phyloP scores from a whole-genome alignment of 2,113 vertebrate genomes.

The Phylloscopus trochiloides region DNA sequence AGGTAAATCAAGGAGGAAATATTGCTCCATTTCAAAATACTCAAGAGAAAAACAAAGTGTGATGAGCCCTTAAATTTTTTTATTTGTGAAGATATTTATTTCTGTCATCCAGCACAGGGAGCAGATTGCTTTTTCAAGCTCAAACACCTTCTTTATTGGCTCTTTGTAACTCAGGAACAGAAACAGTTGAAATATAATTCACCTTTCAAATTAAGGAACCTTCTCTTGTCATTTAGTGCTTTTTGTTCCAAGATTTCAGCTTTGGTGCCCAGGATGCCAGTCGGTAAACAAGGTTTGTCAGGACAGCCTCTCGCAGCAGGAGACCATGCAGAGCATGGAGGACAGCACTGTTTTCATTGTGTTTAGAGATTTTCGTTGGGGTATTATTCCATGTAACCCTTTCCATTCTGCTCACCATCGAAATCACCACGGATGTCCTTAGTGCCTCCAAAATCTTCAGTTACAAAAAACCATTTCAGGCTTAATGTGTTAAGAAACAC shows the following conservation, averaged over 20 bases:
- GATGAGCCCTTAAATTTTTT: background rate
- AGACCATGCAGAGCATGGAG: background rate
- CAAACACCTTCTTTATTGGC: background rate
- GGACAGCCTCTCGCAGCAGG: background rate
- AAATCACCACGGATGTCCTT: background rate
- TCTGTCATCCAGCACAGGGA: background rate
- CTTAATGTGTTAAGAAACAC: background rate
- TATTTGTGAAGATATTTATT: background rate
- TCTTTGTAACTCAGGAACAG: background rate
- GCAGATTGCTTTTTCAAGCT: constrained; percentile 1
- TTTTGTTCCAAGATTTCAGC: background rate
- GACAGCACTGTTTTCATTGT: background rate
- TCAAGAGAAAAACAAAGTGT: background rate
- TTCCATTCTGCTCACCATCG: background rate
- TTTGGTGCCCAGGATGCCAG: background rate
- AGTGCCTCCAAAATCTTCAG: background rate
- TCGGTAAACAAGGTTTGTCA: background rate
- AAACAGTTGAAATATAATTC: background rate
- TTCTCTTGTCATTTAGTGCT: background rate
- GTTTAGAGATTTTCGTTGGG: background rate
- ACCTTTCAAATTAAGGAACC: background rate
- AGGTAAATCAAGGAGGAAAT: background rate
- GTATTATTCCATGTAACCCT: background rate
- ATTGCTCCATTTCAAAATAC: background rate
- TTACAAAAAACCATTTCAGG: background rate